Conservation (phyloP, 2,888 invertebrate genomes). For the Boloria euphrosyne region DNA sequence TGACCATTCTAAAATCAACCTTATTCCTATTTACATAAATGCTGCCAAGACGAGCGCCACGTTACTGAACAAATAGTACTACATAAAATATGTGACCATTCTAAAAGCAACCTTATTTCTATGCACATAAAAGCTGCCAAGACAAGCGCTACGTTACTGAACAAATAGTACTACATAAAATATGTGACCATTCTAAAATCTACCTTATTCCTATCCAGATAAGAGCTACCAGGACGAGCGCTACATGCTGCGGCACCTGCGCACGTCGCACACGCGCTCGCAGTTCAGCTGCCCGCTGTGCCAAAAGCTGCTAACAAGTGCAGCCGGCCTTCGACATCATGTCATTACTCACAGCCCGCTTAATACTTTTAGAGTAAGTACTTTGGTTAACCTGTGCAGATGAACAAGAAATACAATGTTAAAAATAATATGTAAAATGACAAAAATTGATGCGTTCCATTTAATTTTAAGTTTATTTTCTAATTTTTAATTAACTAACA, state of each 20-base stretch:
- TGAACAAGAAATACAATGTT: too few species aligned
- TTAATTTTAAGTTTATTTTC: too few species aligned
- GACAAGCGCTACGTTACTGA: conserved; percentile 56
- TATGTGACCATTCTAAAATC: neutral
- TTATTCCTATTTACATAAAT: too few species aligned
- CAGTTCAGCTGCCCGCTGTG: conserved; percentile 74
- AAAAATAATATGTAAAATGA: too few species aligned
- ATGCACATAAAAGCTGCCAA: too few species aligned
- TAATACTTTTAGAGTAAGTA: conserved; percentile 67
- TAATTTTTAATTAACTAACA: too few species aligned
- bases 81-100: too few species aligned
- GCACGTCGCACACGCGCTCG: conserved; percentile 68
- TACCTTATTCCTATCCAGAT: conserved; percentile 47
- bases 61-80: too few species aligned
- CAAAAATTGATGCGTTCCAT: too few species aligned
- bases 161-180: conserved; percentile 41
- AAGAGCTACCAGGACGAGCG: conserved; percentile 74
- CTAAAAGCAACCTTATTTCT: neutral
- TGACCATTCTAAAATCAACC: neutral
- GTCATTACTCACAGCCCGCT: conserved; percentile 73
- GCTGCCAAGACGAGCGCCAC: too few species aligned
- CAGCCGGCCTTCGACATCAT: conserved; percentile 68
- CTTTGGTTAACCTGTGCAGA: neutral
- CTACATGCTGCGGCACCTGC: conserved; percentile 78
- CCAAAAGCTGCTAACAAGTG: conserved; percentile 61